phyloP scores from a whole-genome alignment of 92 coral and sea anemone species.

The Scolanthus callimorphus region DNA sequence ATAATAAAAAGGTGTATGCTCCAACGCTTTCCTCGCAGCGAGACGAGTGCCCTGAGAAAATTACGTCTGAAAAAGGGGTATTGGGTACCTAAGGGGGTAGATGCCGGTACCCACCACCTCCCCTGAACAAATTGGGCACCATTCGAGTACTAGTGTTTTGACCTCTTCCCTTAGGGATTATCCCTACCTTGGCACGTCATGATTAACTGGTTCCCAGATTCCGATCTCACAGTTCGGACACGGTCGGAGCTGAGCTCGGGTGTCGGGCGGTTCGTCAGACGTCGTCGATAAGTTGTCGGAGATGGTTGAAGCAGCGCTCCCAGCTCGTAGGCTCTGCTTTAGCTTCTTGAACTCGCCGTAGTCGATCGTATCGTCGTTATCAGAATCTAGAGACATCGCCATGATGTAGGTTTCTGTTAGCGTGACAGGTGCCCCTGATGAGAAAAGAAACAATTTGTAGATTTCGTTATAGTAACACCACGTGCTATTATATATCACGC shows the following conservation, averaged over 20 bases:
- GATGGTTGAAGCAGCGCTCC: neutral
- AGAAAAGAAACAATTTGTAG: too few relatives aligned
- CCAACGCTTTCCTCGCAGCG: too few relatives aligned
- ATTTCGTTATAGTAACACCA: too few relatives aligned
- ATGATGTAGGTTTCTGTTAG: constrained; percentile 54
- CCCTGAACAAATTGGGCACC: too few relatives aligned
- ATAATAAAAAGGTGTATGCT: too few relatives aligned
- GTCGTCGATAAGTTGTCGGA: constrained; percentile 1
- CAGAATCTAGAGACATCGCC: constrained; percentile 63
- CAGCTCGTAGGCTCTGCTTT: neutral
- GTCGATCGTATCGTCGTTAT: constrained; percentile 54
- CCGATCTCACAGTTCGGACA: constrained; percentile 68
- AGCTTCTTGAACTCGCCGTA: constrained; percentile 52
- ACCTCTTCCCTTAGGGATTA: too few relatives aligned
- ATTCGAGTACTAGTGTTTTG: too few relatives aligned
- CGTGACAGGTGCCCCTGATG: constrained; percentile 77
- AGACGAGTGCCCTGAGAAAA: too few relatives aligned
- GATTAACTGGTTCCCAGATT: constrained; percentile 45
- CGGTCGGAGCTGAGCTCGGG: constrained; percentile 33
- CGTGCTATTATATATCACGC: too few relatives aligned
- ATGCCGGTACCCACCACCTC: too few relatives aligned
- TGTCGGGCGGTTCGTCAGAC: constrained; percentile 11
- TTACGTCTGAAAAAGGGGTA: too few relatives aligned
- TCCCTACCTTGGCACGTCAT: constrained; percentile 27
- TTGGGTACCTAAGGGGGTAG: too few relatives aligned